Percentiles rank a stretch among this genome's conserved stretches.
Conservation (phyloP, 1,140 invertebrate genomes). For the Ceratina australensis region DNA sequence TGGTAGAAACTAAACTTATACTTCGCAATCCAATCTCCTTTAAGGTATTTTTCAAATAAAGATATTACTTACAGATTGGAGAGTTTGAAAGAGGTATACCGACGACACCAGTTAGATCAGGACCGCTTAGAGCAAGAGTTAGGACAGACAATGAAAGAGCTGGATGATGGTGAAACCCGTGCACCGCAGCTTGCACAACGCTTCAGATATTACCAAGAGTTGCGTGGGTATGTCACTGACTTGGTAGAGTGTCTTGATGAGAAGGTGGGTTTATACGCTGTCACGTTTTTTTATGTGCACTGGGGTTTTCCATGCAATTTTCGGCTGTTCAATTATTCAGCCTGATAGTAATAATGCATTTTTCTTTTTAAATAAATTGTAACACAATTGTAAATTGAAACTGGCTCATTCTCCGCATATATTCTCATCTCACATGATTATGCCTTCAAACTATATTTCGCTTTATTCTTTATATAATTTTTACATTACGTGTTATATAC, state of each 20-base stretch:
- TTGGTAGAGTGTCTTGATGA: conserved; percentile 97
- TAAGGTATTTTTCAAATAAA: conserved; percentile 31
- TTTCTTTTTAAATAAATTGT: conserved; percentile 33
- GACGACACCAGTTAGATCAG: conserved; percentile 80
- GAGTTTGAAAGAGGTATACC: conserved; percentile 82
- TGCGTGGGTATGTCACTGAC: conserved; percentile 96
- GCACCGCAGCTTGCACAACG: conserved; percentile 86
- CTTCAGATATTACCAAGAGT: conserved; percentile 97
- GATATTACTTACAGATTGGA: conserved; percentile 78
- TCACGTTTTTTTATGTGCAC: conserved; percentile 74
- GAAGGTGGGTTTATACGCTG: conserved; percentile 86
- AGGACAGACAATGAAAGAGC: conserved; percentile 82
- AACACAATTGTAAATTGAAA: not conserved
- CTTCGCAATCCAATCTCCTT: conserved; percentile 19
- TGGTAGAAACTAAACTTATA: conserved; percentile 62
- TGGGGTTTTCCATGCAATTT: conserved; percentile 64
- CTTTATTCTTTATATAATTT: no score
- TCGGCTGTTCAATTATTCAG: conserved; percentile 52
- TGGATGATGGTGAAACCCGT: conserved; percentile 82
- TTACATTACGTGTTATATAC: no score
- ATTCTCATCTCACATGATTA: no score
- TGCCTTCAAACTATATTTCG: not conserved
- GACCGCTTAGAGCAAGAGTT: conserved; percentile 82
- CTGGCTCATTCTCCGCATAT: no score
- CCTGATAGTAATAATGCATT: conserved; percentile 42